Evolutionary conservation across 2,888 invertebrate genomes (phyloP).

Genomic region (Cryptocephalus moraei): DNA sequence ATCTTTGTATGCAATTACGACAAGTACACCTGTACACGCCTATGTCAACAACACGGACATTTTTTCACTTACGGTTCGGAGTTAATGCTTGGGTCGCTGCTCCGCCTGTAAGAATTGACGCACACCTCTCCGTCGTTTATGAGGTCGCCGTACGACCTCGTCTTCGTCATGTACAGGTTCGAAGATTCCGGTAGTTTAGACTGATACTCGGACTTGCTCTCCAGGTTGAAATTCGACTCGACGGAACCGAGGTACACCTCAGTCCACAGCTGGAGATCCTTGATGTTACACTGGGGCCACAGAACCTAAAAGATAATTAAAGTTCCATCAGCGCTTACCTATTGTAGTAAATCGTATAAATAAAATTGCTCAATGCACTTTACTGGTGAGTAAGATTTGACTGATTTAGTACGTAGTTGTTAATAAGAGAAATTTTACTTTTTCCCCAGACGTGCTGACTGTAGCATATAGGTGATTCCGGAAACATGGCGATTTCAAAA

Average conservation of each 20-base stretch:
- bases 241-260: conserved; percentile 66
- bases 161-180: conserved; percentile 54
- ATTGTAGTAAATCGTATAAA: neutral
- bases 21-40: too few relatives aligned
- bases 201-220: conserved; percentile 28
- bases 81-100: conserved; percentile 76
- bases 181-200: conserved; percentile 37
- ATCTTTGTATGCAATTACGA: too few relatives aligned
- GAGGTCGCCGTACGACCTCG: conserved; percentile 78
- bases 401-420: neutral
- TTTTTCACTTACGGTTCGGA: conserved; percentile 53
- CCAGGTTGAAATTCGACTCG: conserved; percentile 28
- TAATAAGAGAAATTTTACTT: conserved; percentile 34
- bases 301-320: conserved; percentile 51
- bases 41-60: too few relatives aligned
- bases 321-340: neutral
- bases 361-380: neutral
- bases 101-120: conserved; percentile 53
- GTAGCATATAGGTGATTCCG: conserved; percentile 75
- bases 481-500: conserved; percentile 69
- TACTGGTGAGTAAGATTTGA: too few relatives aligned
- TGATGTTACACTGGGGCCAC: conserved; percentile 77
- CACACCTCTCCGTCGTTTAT: conserved; percentile 42
- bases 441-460: conserved; percentile 30
- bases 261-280: conserved; percentile 75